Percentiles rank a stretch among this genome's conserved stretches.
Evolutionary conservation across 2,113 vertebrate species (phyloP).

Genomic region (Pygoscelis adeliae): DNA sequence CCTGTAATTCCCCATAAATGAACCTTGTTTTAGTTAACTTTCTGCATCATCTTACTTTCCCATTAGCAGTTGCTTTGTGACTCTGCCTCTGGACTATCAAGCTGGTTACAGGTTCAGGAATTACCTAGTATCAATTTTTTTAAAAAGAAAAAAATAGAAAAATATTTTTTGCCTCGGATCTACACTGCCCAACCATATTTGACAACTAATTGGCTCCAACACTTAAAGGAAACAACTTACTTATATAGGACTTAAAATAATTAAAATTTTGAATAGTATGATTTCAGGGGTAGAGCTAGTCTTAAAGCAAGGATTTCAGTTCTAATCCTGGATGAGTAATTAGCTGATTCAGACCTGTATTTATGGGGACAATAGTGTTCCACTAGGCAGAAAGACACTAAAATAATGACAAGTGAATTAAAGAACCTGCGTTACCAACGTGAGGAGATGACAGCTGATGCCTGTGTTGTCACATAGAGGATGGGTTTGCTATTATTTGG

Average conservation of each 20-base stretch:
- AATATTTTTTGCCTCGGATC: not conserved
- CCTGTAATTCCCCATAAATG: not conserved
- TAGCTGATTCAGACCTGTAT: conserved; percentile 53
- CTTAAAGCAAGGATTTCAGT: conserved; percentile 46
- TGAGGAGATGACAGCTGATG: conserved; percentile 35
- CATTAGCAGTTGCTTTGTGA: not conserved
- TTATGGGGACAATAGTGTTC: conserved; percentile 56
- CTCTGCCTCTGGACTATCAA: not conserved
- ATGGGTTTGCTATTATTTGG: conserved; percentile 53
- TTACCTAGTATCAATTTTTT: not conserved
- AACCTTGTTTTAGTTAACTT: not conserved
- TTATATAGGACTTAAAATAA: conserved; percentile 44
- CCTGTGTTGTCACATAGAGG: conserved; percentile 59
- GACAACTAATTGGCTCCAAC: not conserved
- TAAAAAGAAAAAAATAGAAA: not conserved
- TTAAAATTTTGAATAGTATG: not conserved
- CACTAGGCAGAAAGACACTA: conserved; percentile 45
- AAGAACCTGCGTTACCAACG: conserved; percentile 15
- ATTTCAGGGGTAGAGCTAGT: not conserved
- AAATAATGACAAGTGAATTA: conserved; percentile 71
- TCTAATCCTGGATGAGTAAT: conserved; percentile 58
- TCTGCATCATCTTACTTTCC: not conserved
- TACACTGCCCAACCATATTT: not conserved
- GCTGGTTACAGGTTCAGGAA: not conserved
- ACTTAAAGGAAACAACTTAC: conserved; percentile 12